Base-by-base conservation (phyloP, 1,140 invertebrate species). In the Nephila pilipes region DNA sequence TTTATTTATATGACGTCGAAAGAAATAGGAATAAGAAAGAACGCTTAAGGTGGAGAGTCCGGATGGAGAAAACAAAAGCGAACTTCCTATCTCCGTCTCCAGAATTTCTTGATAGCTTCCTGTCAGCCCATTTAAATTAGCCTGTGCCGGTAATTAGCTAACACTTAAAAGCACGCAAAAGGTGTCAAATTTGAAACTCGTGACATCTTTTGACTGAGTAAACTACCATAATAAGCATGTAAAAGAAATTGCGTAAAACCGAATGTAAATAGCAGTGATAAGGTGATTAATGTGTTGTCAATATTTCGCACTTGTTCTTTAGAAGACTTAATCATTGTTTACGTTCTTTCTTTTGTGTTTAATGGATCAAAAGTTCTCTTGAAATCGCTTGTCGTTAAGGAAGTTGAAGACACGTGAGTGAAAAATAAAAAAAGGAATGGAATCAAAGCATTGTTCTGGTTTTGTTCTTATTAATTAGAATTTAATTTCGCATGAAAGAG, bases 181-280 rank as follows among this genome's bases (percentile, higher is more conserved):
- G 29, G 38, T 90, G 88, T 90, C 65, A 90, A 58, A 36, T 80
- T 38, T 87, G 85, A 54, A 60, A 87, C 85, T 20, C 32, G 18
- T 88, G 87, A 88, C 87, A 88, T 75, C 22, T 88, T 88, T 88
- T 90, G 88, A 90, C 88, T 90, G 69, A 90, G 69, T 22, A 80
- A 90, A 80, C 46, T 58, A 57, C 46, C 75, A 80, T 90, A 90
- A 90, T 90, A 58, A 90, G 88, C 32, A 90, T 80, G 88, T 55
- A 36, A 60, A 87, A 60, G 85, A 60, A 63, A 22, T 58, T 83
- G n/a, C 22, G 38, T 83, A 25, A 83, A 83, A 46, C n/a, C n/a
- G 46, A 83, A 83, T 83, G 80, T 83, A 83, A 83, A 83, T 83
- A 83, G 46, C 38, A 57, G 80, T 29, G 80, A 83, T 55, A 83